Conservation (phyloP, 1,140 invertebrate genomes). For the Diabrotica virgifera region DNA sequence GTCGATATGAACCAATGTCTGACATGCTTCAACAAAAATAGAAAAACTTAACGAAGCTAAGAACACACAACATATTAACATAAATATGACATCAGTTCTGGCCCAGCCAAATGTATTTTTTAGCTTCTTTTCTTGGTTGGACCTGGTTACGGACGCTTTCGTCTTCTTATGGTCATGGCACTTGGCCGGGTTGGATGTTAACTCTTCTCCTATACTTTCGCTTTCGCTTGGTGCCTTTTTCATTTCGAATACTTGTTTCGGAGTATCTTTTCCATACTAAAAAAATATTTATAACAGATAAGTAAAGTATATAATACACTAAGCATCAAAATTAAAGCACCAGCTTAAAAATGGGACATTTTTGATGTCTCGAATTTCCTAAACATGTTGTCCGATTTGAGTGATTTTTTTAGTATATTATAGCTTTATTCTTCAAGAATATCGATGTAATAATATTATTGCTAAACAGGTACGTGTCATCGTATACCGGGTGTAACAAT, state of each 20-base stretch:
- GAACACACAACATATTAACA: conserved; percentile 79
- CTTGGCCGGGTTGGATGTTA: conserved; percentile 4
- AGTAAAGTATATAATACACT: too few species aligned
- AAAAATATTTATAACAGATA: not conserved
- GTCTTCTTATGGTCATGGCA: conserved; percentile 35
- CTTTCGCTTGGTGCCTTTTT: conserved; percentile 18
- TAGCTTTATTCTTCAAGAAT: too few species aligned
- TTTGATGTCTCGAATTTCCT: too few species aligned
- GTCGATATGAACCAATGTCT: conserved; percentile 73
- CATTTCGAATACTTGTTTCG: conserved; percentile 18
- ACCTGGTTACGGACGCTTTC: conserved; percentile 20
- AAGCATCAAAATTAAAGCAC: too few species aligned
- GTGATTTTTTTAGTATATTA: too few species aligned
- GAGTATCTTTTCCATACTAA: conserved; percentile 8
- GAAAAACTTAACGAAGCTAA: conserved; percentile 81
- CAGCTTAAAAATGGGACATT: too few species aligned
- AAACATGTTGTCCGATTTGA: too few species aligned
- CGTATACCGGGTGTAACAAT: too few species aligned
- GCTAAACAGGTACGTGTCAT: too few species aligned
- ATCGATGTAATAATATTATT: too few species aligned
- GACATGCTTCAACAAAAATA: conserved; percentile 74
- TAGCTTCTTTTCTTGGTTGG: conserved; percentile 60
- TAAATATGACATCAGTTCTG: conserved; percentile 78
- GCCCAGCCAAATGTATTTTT: conserved; percentile 92
- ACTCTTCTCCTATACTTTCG: conserved; percentile 22